Conservation (phyloP, 1,140 invertebrate genomes). For the Drosophila repletoides region DNA sequence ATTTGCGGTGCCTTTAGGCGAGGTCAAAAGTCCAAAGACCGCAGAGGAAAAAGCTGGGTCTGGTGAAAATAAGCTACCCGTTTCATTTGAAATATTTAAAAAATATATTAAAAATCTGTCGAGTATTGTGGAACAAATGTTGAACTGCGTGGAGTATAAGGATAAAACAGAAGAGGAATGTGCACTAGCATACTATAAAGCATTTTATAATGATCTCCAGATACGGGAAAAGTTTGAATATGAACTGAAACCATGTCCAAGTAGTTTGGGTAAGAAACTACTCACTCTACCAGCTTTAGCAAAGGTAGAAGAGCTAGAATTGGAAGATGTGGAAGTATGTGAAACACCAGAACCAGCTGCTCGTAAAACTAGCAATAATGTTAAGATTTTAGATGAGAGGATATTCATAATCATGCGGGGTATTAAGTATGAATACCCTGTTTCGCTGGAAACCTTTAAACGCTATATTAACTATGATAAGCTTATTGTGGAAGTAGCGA, state of each 20-base stretch:
- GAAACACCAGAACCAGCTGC: neutral
- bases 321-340: neutral
- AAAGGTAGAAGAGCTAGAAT: neutral
- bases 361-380: neutral
- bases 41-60: neutral
- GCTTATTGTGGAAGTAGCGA: conserved; percentile 1
- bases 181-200: conserved; percentile 10
- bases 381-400: neutral
- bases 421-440: conserved; percentile 27
- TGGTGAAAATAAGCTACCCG: neutral
- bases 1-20: conserved; percentile 18
- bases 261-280: neutral
- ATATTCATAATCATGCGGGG: conserved; percentile 6
- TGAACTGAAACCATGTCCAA: conserved; percentile 31
- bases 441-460: conserved; percentile 20
- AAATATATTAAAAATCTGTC: conserved; percentile 18
- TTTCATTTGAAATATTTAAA: conserved; percentile 18
- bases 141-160: neutral
- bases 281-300: neutral
- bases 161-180: conserved; percentile 1
- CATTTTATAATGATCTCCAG: conserved; percentile 13
- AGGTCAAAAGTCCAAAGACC: neutral
- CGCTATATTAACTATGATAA: conserved; percentile 33
- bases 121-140: conserved; percentile 31
- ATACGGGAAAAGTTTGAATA: conserved; percentile 28